Conservation (phyloP, 2,113 vertebrate genomes). For the Meriones unguiculatus region DNA sequence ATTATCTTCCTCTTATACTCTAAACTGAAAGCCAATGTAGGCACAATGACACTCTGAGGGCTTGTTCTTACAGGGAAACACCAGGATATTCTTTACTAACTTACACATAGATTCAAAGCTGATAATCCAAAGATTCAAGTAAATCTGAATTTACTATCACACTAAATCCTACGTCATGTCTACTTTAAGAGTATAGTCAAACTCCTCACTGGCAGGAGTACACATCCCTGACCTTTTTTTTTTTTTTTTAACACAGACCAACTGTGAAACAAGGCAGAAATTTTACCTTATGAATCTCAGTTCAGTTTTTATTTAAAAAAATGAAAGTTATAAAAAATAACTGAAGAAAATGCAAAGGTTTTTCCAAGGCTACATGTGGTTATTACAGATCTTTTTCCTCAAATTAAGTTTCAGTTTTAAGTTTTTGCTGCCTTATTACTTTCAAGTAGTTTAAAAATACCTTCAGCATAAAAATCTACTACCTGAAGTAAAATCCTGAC, state of each 20-base stretch:
- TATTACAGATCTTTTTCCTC: slow-evolving; percentile 38
- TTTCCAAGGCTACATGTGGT: background rate
- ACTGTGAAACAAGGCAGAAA: background rate
- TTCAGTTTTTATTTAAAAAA: background rate
- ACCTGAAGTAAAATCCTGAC: slow-evolving; percentile 35
- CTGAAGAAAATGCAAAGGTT: slow-evolving; percentile 5
- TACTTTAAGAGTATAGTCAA: slow-evolving; percentile 1
- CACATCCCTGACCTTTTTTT: background rate
- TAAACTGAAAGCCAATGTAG: background rate
- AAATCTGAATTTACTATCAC: background rate
- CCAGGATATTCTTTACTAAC: background rate
- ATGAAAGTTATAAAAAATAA: background rate
- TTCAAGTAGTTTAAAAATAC: slow-evolving; percentile 33
- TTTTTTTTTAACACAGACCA: slow-evolving; percentile 28
- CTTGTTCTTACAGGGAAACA: background rate
- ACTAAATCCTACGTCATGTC: background rate
- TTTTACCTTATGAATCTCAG: slow-evolving; percentile 11
- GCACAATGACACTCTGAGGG: background rate
- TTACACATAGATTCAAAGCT: background rate
- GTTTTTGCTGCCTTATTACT: slow-evolving; percentile 40
- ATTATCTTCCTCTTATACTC: slow-evolving; percentile 14
- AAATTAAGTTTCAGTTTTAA: background rate
- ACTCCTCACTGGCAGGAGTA: background rate
- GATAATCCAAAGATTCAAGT: slow-evolving; percentile 2
- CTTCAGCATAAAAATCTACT: background rate